Conservation (phyloP, 2,888 invertebrate genomes). For the Eutolmus rufibarbis region DNA sequence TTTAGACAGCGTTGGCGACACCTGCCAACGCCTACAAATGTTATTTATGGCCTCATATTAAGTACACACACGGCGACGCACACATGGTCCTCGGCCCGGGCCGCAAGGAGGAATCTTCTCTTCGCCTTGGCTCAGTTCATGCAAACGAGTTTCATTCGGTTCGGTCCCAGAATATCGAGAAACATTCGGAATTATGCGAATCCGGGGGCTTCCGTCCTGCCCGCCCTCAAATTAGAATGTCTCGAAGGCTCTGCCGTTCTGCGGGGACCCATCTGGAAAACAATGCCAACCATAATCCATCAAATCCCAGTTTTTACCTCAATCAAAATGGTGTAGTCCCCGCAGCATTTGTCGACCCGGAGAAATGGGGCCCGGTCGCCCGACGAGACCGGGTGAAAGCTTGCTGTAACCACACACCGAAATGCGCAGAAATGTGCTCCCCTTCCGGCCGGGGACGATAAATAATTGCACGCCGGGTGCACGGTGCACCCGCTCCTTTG, state of each 20-base stretch:
- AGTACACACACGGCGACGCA: constrained; percentile 15
- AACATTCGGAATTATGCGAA: constrained; percentile 17
- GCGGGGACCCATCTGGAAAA: constrained; percentile 38
- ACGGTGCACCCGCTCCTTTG: constrained; percentile 8
- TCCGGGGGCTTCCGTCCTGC: constrained; percentile 8
- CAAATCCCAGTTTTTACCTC: constrained; percentile 41
- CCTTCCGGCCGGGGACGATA: constrained; percentile 10
- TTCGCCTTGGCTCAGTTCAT: not conserved
- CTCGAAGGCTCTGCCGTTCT: not conserved
- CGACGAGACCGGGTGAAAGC: not conserved
- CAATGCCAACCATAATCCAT: constrained; percentile 42
- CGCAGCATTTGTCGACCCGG: constrained; percentile 30
- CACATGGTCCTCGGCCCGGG: not conserved
- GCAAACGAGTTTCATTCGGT: constrained; percentile 27
- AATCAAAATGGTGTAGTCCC: constrained; percentile 33
- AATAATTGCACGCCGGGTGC: constrained; percentile 28
- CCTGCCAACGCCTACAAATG: constrained; percentile 65
- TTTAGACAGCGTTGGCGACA: constrained; percentile 64
- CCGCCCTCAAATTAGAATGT: constrained; percentile 19
- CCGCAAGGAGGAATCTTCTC: constrained; percentile 30
- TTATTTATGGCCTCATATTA: constrained; percentile 60
- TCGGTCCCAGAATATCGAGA: constrained; percentile 28
- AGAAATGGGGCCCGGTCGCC: not conserved
- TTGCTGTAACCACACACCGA: constrained; percentile 7
- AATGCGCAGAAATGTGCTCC: constrained; percentile 13